Conservation (phyloP, 1,140 invertebrate species). For the Babylonia areolata region DNA sequence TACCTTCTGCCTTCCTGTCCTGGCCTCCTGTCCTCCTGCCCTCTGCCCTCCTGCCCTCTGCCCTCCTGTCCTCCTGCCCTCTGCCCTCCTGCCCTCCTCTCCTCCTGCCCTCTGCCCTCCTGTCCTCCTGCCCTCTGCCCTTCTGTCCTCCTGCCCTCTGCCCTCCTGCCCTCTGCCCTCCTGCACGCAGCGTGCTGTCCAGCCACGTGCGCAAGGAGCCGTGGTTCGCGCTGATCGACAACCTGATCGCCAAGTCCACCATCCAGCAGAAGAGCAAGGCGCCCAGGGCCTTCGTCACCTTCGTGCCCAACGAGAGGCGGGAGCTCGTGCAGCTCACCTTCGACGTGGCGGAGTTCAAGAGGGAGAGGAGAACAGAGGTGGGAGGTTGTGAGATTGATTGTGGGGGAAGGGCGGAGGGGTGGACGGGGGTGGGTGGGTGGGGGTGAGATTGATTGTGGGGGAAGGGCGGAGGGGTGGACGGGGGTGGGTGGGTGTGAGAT, state of each 20-base stretch:
- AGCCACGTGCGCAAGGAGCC: conserved; percentile 47
- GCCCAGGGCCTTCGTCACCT: conserved; percentile 56
- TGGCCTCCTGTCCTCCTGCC: too few relatives aligned
- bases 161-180: too few relatives aligned
- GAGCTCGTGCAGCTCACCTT: conserved; percentile 61
- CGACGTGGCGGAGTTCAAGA: conserved; percentile 59
- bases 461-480: not conserved
- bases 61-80: too few relatives aligned
- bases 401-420: not conserved
- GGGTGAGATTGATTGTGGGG: not conserved
- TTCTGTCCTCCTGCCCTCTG: too few relatives aligned
- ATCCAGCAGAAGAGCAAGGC: conserved; percentile 51
- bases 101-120: too few relatives aligned
- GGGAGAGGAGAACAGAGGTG: conserved; percentile 56
- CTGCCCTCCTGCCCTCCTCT: too few relatives aligned
- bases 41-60: too few relatives aligned
- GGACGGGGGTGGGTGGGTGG: not conserved
- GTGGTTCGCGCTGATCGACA: conserved; percentile 62
- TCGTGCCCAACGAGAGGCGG: conserved; percentile 56
- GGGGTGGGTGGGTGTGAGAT: not conserved
- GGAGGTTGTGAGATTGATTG: not conserved
- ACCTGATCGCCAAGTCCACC: conserved; percentile 50
- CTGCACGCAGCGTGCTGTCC: conserved; percentile 35
- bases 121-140: too few relatives aligned
- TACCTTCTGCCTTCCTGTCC: too few relatives aligned